phyloP scores from a whole-genome alignment of 2,113 vertebrate species.

The Corythornis cristatus region DNA sequence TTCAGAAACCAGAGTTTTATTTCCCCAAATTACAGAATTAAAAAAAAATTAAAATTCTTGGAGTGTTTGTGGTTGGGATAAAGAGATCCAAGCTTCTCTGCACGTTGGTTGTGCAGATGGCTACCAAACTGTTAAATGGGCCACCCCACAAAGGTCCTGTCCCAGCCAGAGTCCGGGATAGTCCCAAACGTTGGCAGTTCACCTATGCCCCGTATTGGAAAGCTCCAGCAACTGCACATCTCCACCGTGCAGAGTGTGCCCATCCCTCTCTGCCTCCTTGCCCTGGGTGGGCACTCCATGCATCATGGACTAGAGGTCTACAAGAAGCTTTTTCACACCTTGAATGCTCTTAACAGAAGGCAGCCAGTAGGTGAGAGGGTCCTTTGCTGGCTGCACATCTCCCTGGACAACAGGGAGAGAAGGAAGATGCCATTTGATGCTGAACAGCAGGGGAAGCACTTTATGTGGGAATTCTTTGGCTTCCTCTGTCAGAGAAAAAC shows the following conservation, averaged over 20 bases:
- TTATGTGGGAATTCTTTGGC: slow-evolving; percentile 50
- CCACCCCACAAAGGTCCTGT: neutral
- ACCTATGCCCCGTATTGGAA: neutral
- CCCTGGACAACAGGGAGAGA: neutral
- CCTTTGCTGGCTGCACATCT: neutral
- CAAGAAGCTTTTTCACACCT: neutral
- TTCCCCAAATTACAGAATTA: slow-evolving; percentile 76
- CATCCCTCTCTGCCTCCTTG: neutral
- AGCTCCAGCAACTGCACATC: neutral
- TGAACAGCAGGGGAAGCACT: neutral
- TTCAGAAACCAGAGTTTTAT: slow-evolving; percentile 74
- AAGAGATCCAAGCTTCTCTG: slow-evolving; percentile 56
- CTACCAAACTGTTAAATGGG: slow-evolving; percentile 68
- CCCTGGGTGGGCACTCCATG: neutral
- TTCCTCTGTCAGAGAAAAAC: slow-evolving; percentile 28
- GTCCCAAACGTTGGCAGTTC: neutral
- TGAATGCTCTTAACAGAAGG: neutral
- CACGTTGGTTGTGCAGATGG: slow-evolving; percentile 40
- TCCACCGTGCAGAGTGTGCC: neutral
- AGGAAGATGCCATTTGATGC: neutral
- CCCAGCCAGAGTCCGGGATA: neutral
- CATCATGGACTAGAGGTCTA: neutral
- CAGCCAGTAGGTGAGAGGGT: neutral
- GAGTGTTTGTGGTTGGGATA: slow-evolving; percentile 68
- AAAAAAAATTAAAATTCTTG: slow-evolving; percentile 76